Base-by-base conservation (phyloP, 2,888 invertebrate genomes). In the Rhimphoctona megacephalus region DNA sequence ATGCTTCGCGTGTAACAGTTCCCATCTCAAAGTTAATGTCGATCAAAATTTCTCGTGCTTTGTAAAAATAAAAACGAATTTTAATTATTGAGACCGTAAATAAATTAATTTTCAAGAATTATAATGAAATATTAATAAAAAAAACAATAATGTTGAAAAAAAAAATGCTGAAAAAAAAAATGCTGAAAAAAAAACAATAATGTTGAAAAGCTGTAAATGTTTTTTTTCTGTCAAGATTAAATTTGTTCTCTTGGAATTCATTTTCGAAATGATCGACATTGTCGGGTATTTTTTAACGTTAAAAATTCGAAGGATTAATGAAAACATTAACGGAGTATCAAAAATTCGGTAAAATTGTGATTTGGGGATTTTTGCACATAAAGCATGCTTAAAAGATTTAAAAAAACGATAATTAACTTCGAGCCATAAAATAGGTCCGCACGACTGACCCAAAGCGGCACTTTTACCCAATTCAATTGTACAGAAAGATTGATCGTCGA, bases 401-500 rank as follows among this genome's bases (percentile, higher is more conserved):
- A 46, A 74, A 57, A 74, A 22, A 33, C 33, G 43, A 66, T 64
- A 14, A 76, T 84, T 88, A 82, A 54, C 76, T 81, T 81, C 80
- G 81, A 83, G 83, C 52, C 83, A 87, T 91, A 90, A 61, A 86
- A 88, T 93, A 94, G 92, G 92, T 92, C 93, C 93, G 94, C 94
- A 94, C 92, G 94, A 94, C 94, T 94, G 94, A 94, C 91, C 91
- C 91, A 92, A 93, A 87, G 93, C 94, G 94, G 94, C 92, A 89
- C 86, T 85, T 85, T 79, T 69, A 85, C 52, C 49, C 78, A 79
- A 74, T 73, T 85, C 84, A 77, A 86, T 66, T 64, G 74, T 43
- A 85, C 78, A 54, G 67, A 39, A 69, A 82, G 61, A 39, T 74
- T 67, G 70, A 76, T 69, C 64, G 22, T 79, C 79, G 78, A 79